phyloP scores from a whole-genome alignment of 2,797 vertebrate genomes.

The Melanitta fusca region DNA sequence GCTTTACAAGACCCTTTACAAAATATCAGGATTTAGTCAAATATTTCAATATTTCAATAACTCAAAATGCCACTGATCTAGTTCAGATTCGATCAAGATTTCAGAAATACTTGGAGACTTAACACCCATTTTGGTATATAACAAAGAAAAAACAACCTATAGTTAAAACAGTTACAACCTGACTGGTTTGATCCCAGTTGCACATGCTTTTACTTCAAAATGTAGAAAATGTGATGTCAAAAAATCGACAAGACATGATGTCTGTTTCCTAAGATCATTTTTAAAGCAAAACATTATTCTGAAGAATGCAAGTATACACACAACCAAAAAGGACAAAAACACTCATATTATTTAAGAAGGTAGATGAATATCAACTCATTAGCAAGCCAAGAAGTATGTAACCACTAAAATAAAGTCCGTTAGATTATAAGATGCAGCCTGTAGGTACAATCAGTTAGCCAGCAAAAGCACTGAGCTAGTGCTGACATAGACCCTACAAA shows the following conservation, averaged over 20 bases:
- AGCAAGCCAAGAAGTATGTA: background rate
- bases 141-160: background rate
- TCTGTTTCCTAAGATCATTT: background rate
- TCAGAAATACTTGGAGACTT: background rate
- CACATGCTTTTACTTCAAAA: background rate
- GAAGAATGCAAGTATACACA: background rate
- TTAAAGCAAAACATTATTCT: background rate
- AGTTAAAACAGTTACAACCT: background rate
- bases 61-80: background rate
- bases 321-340: background rate
- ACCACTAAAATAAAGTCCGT: background rate
- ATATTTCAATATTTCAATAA: background rate
- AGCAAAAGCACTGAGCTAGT: background rate
- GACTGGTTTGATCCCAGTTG: background rate
- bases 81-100: background rate
- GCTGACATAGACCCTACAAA: background rate
- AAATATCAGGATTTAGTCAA: background rate
- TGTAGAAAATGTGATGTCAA: fast-evolving
- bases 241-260: fast-evolving
- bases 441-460: background rate
- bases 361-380: background rate
- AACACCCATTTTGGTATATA: background rate
- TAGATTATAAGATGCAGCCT: background rate
- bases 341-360: background rate
- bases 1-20: background rate